A percentile compares a stretch with the other conserved stretches of the same genome.
These are phyloP conservation scores for Phallusia fumigata DNA, from an alignment of 23 tunicate species.

Conservation along the genomic window DNA sequence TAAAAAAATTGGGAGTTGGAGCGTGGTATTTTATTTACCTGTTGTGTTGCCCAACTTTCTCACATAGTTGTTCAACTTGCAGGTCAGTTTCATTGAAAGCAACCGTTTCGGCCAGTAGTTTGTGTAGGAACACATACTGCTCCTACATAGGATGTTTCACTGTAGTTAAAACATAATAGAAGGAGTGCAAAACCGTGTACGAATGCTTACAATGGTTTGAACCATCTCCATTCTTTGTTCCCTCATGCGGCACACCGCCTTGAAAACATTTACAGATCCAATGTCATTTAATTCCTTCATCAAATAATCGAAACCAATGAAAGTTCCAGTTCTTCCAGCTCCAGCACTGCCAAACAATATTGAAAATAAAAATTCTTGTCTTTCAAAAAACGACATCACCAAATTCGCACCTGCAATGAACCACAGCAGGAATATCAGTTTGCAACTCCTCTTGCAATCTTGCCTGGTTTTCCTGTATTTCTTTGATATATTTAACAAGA, in stretches of 20 bases:
- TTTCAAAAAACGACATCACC: no score
- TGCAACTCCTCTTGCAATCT: background rate
- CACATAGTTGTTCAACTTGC: background rate
- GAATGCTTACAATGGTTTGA: slow-evolving; percentile 21
- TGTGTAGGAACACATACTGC: background rate
- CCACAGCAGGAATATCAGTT: background rate
- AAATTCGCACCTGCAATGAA: background rate
- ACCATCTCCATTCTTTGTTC: slow-evolving; percentile 60
- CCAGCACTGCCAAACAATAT: slow-evolving; percentile 47
- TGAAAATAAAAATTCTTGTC: no score
- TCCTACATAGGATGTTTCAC: background rate
- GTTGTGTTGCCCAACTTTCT: background rate
- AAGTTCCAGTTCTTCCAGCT: slow-evolving; percentile 70
- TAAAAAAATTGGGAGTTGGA: no score
- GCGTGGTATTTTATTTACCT: no score
- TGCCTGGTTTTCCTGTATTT: background rate
- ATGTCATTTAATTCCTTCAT: slow-evolving; percentile 24
- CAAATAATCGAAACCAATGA: slow-evolving; percentile 46
- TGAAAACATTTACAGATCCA: slow-evolving; percentile 27
- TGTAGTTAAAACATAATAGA: background rate
- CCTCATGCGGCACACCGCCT: slow-evolving; percentile 34
- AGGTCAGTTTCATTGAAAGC: background rate
- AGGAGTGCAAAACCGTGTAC: background rate
- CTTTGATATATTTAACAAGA: background rate
- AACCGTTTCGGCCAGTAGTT: background rate